Evolutionary conservation across 2,113 vertebrate species (phyloP), one percentile per base, ranked within the genome.

Genomic region (Nyctereutes procyonoides): DNA sequence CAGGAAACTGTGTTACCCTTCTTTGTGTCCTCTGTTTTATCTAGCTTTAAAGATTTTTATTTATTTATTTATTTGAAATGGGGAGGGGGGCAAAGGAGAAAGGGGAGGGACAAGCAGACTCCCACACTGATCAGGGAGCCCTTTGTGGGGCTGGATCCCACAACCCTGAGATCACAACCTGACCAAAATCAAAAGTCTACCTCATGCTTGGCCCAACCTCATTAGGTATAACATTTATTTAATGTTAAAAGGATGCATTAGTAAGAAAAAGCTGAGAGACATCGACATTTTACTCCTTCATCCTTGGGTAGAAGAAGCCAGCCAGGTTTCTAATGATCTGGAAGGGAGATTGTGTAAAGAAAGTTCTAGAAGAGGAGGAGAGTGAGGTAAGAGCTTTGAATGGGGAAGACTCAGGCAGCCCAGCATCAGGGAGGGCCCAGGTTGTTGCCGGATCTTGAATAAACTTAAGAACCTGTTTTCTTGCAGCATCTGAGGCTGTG

Each of bases 251-350:
- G 28, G 38, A 86, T 56, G 53, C 30, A 26, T 53, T 22, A 32
- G 76, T 69, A 60, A 86, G 38, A 87, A 90, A 90, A 96, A 86
- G 32, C 74, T 51, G 60, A 86, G 30, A 55, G 65, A 35, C 79
- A 51, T 0, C 48, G 58, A 60, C 56, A 62, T 73, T 28, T 65
- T 71, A 89, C 63, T 48, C 26, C 71, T 22, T 22, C 6, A 0
- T 9, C 26, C 6, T 65, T 4, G 48, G 17, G 11, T 15, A 85
- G 62, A 65, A 93, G 83, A 63, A 85, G 86, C 26, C 65, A 83
- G 82, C 48, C 19, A 38, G 22, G 30, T 74, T 95, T 96, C 92
- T 74, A 92, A 74, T 6, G 51, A 3, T 67, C 82, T 76, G 76
- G 73, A 90, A 83, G 56, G 22, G 35, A 90, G 22, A 38, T 2